Base-by-base conservation (phyloP, 2,797 vertebrate genomes). In the Anas bernieri region DNA sequence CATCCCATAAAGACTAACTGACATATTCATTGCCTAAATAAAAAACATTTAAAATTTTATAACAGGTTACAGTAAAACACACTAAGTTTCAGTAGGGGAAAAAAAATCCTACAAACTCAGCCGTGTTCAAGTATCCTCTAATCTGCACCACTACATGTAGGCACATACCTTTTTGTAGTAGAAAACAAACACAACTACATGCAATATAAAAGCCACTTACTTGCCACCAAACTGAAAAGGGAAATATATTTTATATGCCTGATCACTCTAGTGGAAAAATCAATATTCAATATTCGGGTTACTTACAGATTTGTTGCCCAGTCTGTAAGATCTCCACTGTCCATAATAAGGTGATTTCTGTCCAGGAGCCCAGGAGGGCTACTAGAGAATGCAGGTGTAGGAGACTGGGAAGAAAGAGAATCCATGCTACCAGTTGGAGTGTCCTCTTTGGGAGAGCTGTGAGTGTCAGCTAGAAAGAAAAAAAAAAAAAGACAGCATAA, bases 351-450 rank as follows among this genome's bases (percentile, higher is more conserved):
- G 37, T 98, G 97, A 85, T 98, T 97, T 82, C 95, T 98, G 6
- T 97, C 98, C 93, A 96, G 48, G 39, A 96, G 98, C 79, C 98
- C 98, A 2, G 97, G 92, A 4, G 98, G 97, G n/a, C 97, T 98
- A 48, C 98, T 98, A 9, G 98, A 98, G 83, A 97, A 73, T 2
- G 94, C 93, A 26, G 97, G 97, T 2, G 97, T 98, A 1, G 99
- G 99, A 30, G 99, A 99, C 14, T 99, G 98, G 37, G 99, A 99
- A 30, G 99, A 99, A 41, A 99, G 98, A 0, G 99, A 99, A 96
- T 99, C 99, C 28, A 98, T 98, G 94, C 99, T 99, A 94, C 98
- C 98, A 86, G 98, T 98, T 18, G 98, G 98, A 4, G 98, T 98
- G 73, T 98, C 98, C 74, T 99, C 99, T 85, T 97, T 98, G 12